Evolutionary conservation across 2,888 invertebrate genomes (phyloP).

Genomic region (Ochlodes sylvanus): DNA sequence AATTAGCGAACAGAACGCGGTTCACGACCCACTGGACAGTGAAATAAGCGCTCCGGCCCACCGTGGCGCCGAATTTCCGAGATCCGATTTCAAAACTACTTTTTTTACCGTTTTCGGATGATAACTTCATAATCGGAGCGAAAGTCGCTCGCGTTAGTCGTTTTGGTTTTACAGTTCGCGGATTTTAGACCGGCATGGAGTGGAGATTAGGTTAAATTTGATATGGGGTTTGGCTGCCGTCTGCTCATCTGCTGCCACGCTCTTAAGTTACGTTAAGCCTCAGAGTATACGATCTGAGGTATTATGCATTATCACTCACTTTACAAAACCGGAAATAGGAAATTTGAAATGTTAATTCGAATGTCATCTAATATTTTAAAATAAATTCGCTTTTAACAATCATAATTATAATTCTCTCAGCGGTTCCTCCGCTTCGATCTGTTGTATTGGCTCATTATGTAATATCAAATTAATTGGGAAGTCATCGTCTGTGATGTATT

Average conservation of each 20-base stretch:
- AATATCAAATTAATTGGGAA: slow-evolving; percentile 1
- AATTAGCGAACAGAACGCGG: slow-evolving; percentile 72
- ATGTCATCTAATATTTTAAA: too few relatives aligned
- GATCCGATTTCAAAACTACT: slow-evolving; percentile 70
- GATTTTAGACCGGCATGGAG: slow-evolving; percentile 35
- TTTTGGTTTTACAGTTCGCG: slow-evolving; percentile 48
- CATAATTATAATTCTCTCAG: neutral
- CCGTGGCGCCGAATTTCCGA: slow-evolving; percentile 67
- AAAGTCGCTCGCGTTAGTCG: slow-evolving; percentile 49
- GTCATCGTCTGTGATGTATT: slow-evolving; percentile 1
- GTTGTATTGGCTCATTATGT: neutral
- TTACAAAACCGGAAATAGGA: neutral
- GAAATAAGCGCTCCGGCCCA: slow-evolving; percentile 77
- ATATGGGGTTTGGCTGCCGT: slow-evolving; percentile 46
- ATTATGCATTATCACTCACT: neutral
- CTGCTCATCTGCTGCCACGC: slow-evolving; percentile 17
- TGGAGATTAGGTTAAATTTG: slow-evolving; percentile 50
- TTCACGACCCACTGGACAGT: slow-evolving; percentile 77
- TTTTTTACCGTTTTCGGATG: slow-evolving; percentile 53
- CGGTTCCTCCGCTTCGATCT: neutral
- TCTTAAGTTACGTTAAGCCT: slow-evolving; percentile 20
- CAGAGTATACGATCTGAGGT: slow-evolving; percentile 3
- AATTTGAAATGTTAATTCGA: neutral
- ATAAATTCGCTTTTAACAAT: too few relatives aligned
- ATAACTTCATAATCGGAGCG: slow-evolving; percentile 69